Evolutionary conservation across 2,888 invertebrate genomes (phyloP).

Genomic region (Phortica okadai): DNA sequence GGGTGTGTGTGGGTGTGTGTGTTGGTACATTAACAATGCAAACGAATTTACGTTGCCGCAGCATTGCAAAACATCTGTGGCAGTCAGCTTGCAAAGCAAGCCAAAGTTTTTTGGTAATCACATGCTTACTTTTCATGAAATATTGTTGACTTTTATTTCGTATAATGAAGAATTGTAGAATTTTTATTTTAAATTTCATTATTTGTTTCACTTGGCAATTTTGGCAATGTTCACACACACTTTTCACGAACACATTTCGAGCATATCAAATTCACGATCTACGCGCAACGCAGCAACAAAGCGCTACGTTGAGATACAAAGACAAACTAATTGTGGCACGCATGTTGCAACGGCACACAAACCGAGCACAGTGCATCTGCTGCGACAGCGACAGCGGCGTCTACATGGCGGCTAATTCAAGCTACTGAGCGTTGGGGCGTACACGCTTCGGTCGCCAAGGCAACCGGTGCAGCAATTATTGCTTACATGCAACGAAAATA

Average conservation of each 20-base stretch:
- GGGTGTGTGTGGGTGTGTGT: neutral
- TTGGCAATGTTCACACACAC: too few species aligned
- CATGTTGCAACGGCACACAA: neutral
- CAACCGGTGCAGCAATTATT: neutral
- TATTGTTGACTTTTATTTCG: too few species aligned
- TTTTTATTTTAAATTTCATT: too few species aligned
- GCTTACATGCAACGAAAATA: neutral
- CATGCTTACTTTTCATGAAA: too few species aligned
- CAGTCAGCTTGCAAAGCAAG: too few species aligned
- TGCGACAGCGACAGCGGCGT: neutral
- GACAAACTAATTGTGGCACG: constrained; percentile 5
- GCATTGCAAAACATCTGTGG: neutral
- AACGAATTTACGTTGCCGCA: neutral
- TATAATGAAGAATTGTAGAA: too few species aligned
- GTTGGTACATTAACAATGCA: constrained; percentile 35
- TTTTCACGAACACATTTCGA: too few species aligned
- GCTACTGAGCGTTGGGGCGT: neutral
- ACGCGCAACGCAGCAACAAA: constrained; percentile 31
- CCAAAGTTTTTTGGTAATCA: too few species aligned
- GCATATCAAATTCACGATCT: constrained; percentile 43
- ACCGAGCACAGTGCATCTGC: neutral
- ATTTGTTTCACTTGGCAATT: too few species aligned
- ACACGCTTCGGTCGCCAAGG: neutral
- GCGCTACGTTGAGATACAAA: neutral
- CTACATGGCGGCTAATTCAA: too few species aligned